Evolutionary conservation across 2,113 vertebrate species (phyloP), one percentile per base, ranked within the genome.

Genomic region (Motacilla tschutschensis): DNA sequence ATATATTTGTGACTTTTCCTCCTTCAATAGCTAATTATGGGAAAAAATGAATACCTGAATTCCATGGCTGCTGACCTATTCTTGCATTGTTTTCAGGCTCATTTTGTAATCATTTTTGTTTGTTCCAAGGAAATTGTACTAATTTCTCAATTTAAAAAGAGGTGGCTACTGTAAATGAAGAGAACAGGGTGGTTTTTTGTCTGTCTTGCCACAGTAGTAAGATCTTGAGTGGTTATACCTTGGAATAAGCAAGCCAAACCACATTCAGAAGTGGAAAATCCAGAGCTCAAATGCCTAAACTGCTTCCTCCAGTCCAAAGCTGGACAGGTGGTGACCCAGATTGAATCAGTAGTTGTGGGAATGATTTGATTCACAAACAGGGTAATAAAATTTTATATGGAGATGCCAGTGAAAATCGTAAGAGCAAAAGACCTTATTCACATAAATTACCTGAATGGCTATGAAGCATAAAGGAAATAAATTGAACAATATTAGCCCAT

Each of bases 301-400:
- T n/a, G 78, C 65, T 88, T 81, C 46, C 73, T 94, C 43, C 31
- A 7, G 84, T 95, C 94, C 94, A 96, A 96, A 95, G 74, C 91
- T 79, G 93, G 96, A 97, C 97, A 97, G 97, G 96, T 97, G 97
- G 96, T 9, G 19, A 95, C 92, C 95, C 95, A 97, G 96, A 97
- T 96, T 97, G 95, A 96, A 96, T 96, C 96, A 86, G 94, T 95
- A 96, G 95, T 93, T 95, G 94, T 94, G 96, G 94, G 95, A 96
- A 96, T 95, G 90, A 96, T 96, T 96, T 96, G 93, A 96, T 97
- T 96, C 95, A 96, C 97, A 97, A 97, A 97, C 94, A 97, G 92
- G 95, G 95, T 95, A 96, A 97, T 98, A 97, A 97, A 97, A 97
- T 97, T 97, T 97, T 97, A 96, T 96, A 96, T 89, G 93, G 93